Conservation (phyloP, 2,113 vertebrate species). For the Heloderma charlesbogerti region DNA sequence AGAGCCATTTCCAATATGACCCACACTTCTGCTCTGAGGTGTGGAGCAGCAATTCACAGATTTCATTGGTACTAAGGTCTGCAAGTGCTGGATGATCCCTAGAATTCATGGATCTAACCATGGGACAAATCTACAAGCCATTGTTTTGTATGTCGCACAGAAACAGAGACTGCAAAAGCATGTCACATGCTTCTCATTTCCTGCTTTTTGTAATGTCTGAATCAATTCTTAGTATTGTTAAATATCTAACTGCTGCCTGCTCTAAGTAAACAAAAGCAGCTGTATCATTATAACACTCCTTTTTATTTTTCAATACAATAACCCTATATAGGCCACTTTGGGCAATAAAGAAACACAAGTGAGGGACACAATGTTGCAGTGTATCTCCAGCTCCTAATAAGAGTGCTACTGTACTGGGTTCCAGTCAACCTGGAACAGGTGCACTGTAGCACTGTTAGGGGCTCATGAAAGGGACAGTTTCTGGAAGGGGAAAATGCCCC, state of each 20-base stretch:
- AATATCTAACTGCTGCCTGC: not conserved
- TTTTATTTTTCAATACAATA: not conserved
- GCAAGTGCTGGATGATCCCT: not conserved
- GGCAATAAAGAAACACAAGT: not conserved
- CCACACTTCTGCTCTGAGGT: not conserved
- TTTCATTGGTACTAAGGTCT: not conserved
- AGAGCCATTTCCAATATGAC: not conserved
- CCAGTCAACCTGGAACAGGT: not conserved
- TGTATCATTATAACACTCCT: not conserved
- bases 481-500: too few relatives aligned
- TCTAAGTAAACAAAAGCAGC: not conserved
- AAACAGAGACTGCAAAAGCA: not conserved
- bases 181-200: not conserved
- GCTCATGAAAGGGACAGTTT: too few relatives aligned
- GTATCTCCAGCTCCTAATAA: not conserved
- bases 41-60: not conserved
- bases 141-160: not conserved
- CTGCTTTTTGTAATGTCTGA: not conserved
- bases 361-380: not conserved
- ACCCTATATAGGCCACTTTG: not conserved
- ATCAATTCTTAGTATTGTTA: not conserved
- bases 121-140: not conserved
- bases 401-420: too few relatives aligned
- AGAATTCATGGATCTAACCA: not conserved
- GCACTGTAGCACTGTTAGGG: not conserved